A percentile compares a stretch with the other conserved stretches of the same genome.
Conservation (phyloP, 2,888 invertebrate genomes). For the Troglohyphantes excavatus region DNA sequence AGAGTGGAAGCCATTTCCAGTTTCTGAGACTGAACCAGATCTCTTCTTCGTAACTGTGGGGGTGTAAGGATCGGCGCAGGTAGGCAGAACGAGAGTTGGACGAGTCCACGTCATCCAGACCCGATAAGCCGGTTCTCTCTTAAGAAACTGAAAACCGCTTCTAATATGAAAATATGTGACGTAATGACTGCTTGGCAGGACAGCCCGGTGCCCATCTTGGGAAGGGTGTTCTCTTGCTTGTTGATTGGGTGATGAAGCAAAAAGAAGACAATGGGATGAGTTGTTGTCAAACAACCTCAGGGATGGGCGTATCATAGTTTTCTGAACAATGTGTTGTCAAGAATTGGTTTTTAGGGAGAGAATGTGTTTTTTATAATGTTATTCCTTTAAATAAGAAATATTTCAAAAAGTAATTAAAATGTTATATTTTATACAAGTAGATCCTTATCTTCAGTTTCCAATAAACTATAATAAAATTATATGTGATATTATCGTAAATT, state of each 20-base stretch:
- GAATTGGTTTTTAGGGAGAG: neutral
- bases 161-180: slow-evolving; percentile 24
- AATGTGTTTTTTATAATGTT: too few relatives aligned
- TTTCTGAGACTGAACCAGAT: slow-evolving; percentile 55
- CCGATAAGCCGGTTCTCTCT: slow-evolving; percentile 69
- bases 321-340: neutral
- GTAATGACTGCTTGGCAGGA: neutral
- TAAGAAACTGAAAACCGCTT: slow-evolving; percentile 55
- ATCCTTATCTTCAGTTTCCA: too few relatives aligned
- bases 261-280: too few relatives aligned
- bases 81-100: slow-evolving; percentile 42
- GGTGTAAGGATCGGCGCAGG: slow-evolving; percentile 48
- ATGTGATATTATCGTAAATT: too few relatives aligned
- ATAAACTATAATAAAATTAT: too few relatives aligned
- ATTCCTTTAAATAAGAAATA: too few relatives aligned
- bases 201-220: slow-evolving; percentile 12
- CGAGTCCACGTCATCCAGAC: slow-evolving; percentile 61
- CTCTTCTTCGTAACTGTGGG: slow-evolving; percentile 37
- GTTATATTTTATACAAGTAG: too few relatives aligned
- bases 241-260: neutral
- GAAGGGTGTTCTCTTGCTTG: neutral
- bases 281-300: slow-evolving; percentile 32
- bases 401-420: too few relatives aligned
- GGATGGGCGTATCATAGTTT: too few relatives aligned
- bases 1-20: slow-evolving; percentile 20